A percentile compares a stretch with the other conserved stretches of the same genome.
Evolutionary conservation across 2,888 invertebrate genomes (phyloP).

Genomic region (Eledone cirrhosa): DNA sequence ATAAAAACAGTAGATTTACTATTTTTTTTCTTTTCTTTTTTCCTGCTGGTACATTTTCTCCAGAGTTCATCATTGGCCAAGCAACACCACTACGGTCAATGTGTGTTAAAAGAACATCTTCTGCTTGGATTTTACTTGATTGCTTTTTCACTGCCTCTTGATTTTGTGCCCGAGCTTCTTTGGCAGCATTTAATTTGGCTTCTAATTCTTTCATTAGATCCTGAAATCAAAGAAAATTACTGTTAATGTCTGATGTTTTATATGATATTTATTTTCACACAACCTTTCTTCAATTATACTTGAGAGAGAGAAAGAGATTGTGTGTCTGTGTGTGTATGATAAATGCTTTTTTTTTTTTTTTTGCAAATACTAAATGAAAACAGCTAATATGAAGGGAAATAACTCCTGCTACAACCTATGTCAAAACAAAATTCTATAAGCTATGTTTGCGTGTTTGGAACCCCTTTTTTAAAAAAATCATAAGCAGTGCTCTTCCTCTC

Average conservation of each 20-base stretch:
- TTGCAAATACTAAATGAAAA: too few species aligned
- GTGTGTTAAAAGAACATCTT: slow-evolving; percentile 57
- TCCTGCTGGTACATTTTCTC: slow-evolving; percentile 40
- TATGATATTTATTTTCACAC: too few species aligned
- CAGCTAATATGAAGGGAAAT: too few species aligned
- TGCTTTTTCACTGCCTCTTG: background rate
- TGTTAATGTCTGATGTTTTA: too few species aligned
- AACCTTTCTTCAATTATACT: background rate
- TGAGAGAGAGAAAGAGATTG: too few species aligned
- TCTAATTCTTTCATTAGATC: slow-evolving; percentile 78
- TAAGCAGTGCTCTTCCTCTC: too few species aligned
- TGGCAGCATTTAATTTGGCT: slow-evolving; percentile 77
- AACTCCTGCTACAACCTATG: too few species aligned
- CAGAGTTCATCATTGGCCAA: slow-evolving; percentile 69
- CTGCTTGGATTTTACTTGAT: slow-evolving; percentile 34
- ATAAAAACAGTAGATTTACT: slow-evolving; percentile 26
- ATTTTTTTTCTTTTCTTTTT: slow-evolving; percentile 47
- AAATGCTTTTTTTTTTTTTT: too few species aligned
- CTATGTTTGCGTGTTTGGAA: too few species aligned
- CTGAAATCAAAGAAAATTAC: slow-evolving; percentile 49
- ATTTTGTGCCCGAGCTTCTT: slow-evolving; percentile 66
- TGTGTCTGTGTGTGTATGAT: too few species aligned
- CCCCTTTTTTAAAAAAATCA: too few species aligned
- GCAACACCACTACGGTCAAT: slow-evolving; percentile 72
- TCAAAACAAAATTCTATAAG: too few species aligned